Base-by-base conservation (phyloP, 2,888 invertebrate species). In the Adelphocoris suturalis region DNA sequence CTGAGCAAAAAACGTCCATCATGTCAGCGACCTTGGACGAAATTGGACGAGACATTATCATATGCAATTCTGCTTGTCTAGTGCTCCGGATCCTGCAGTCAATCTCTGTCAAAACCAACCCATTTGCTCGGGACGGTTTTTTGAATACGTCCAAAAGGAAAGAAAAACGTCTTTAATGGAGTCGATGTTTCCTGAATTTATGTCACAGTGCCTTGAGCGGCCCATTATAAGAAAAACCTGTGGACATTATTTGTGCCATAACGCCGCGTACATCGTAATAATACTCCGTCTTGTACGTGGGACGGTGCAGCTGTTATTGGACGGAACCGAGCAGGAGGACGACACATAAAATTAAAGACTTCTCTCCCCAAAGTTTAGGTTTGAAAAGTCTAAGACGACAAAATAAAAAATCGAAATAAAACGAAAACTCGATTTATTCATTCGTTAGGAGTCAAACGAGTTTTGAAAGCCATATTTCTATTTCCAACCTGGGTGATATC, bases 391-490 rank as follows among this genome's bases (percentile, higher is more conserved):
- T 81, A n/a, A 47, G 47, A 19, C 52, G 52, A 82, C 16, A 9
- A 23, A 48, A 27, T 19, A 82, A 52, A 52, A n/a, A 37, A 46
- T 12, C 23, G 14, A 47, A 52, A 82, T 23, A 52, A 82, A 48
- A 52, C 23, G 47, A 82, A 23, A 23, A 82, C 23, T 27, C 86
- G 86, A 86, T 86, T 86, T 86, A 86, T 86, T 75, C 37, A 86
- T 23, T 75, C 75, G n/a, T 23, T 27, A 12, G 68, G 68, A 61
- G 86, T 86, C 86, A 86, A 86, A 86, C 86, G 75, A 68, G 86
- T 86, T 86, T 86, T 86, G 86, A 86, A 48, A 75, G 55, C 86
- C 86, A 86, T 75, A 86, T 75, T 86, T 75, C 68, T 75, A 86
- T 86, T 46, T 47, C 46, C 80, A 37, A 47, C n/a, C 76, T 14